Base-by-base conservation (phyloP, 2,113 vertebrate species). In the Pachypanchax playfairii region DNA sequence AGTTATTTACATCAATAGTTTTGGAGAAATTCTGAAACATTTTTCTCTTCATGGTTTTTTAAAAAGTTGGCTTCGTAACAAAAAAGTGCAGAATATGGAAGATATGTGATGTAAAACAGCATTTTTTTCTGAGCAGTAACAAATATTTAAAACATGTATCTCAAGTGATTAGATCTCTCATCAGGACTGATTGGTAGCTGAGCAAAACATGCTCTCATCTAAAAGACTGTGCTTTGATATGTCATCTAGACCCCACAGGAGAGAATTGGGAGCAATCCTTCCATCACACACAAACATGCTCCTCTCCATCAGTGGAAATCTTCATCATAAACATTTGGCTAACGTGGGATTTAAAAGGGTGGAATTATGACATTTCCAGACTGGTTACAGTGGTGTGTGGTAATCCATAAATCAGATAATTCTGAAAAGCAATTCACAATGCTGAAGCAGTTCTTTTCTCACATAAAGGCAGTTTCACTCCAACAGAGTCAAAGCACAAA, bases 131-230 rank as follows among this genome's bases (percentile, higher is more conserved):
- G 22, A 77, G 36, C 36, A 28, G 26, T n/a, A 31, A 29, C 6
- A 44, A 65, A 61, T 49, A 61, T 26, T 13, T 35, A 50, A 44
- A 74, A 72, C 28, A 46, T 48, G 33, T 55, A 55, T 47, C 44
- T 70, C 47, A 46, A 73, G 68, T 76, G 76, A 76, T 79, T 71
- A 43, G 14, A 25, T 21, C 44, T 13, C 65, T 72, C 35, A 38
- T 73, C 41, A 60, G n/a, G 24, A 29, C 15, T 75, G 75, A 85
- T 63, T 79, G 41, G 65, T 47, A 46, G 36, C 5, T 8, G 48
- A 28, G 24, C 17, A 49, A 73, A 71, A 53, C 36, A 21, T 3
- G n/a, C 29, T 52, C 44, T 77, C 43, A 35, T 75, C 18, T 29
- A n/a, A 25, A 28, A 74, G 62, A 66, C 15, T 56, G 20, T 25